Percentiles rank a stretch among this genome's conserved stretches.
Evolutionary conservation across 2,888 invertebrate species (phyloP).

Genomic region (Galeopsomyia nigrocyanea): DNA sequence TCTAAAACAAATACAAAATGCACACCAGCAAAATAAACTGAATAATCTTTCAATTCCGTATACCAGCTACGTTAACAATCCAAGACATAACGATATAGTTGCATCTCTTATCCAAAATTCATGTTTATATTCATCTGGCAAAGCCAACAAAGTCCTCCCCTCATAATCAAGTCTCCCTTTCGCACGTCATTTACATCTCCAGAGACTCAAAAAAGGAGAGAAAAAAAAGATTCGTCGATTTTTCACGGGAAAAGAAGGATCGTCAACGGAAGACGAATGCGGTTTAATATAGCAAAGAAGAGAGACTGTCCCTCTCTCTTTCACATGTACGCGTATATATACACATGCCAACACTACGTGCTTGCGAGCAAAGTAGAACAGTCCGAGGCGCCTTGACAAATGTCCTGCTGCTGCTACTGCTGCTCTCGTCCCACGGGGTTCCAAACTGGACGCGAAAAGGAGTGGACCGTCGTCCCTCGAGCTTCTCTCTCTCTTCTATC

Average conservation of each 20-base stretch:
- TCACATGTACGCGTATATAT: constrained; percentile 59
- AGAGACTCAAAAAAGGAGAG: too few species aligned
- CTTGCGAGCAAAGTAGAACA: constrained; percentile 11
- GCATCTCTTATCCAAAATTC: too few species aligned
- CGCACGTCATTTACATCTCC: constrained; percentile 27
- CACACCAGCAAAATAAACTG: too few species aligned
- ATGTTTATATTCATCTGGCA: too few species aligned
- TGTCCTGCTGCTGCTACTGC: constrained; percentile 58
- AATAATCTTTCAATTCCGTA: too few species aligned
- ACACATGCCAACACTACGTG: constrained; percentile 53
- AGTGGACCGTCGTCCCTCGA: constrained; percentile 16
- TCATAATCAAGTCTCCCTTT: too few species aligned
- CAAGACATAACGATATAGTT: too few species aligned
- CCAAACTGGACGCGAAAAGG: constrained; percentile 26
- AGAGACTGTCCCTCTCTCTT: constrained; percentile 52
- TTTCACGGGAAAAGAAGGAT: constrained; percentile 31
- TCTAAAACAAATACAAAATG: too few species aligned
- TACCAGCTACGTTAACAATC: too few species aligned
- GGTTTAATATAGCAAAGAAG: constrained; percentile 61
- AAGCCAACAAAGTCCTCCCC: too few species aligned
- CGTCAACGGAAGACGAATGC: constrained; percentile 62
- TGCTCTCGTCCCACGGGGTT: constrained; percentile 49
- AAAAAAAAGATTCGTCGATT: constrained; percentile 22
- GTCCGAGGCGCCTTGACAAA: constrained; percentile 64
- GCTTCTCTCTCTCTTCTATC: constrained; percentile 36